Evolutionary conservation across 2,888 invertebrate genomes (phyloP).

Genomic region (Limnephilus marmoratus): DNA sequence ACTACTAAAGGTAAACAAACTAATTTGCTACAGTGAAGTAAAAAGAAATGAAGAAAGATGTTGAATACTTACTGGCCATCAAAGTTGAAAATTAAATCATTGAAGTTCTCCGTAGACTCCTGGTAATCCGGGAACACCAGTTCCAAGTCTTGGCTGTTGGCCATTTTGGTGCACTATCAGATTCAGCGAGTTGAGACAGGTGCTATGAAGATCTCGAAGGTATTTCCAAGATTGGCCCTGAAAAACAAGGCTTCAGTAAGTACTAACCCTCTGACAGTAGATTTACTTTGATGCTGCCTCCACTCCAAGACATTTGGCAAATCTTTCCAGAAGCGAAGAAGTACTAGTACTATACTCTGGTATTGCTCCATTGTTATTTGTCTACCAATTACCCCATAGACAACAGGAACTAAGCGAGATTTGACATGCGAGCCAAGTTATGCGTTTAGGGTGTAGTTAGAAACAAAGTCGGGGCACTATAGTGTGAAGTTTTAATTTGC

Average conservation of each 20-base stretch:
- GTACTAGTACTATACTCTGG: neutral
- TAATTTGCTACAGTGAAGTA: too few relatives aligned
- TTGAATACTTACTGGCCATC: neutral
- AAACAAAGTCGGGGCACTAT: too few relatives aligned
- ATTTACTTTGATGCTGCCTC: neutral
- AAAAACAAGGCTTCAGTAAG: neutral
- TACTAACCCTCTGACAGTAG: neutral
- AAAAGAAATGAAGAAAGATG: neutral
- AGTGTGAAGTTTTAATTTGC: too few relatives aligned
- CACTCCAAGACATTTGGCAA: neutral
- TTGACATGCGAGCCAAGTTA: too few relatives aligned
- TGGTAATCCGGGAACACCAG: neutral
- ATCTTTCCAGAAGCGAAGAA: neutral
- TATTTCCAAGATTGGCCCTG: constrained; percentile 13
- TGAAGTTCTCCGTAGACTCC: neutral
- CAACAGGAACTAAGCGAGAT: too few relatives aligned
- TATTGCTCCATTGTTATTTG: neutral
- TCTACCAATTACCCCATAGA: too few relatives aligned
- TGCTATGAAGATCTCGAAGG: neutral
- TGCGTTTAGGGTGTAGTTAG: too few relatives aligned
- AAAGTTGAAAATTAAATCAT: neutral
- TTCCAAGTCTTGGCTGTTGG: neutral
- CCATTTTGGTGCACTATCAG: neutral
- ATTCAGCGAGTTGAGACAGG: neutral
- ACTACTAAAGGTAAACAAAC: too few relatives aligned